phyloP scores from a whole-genome alignment of 1,140 invertebrate genomes.

The Monomorium pharaonis region DNA sequence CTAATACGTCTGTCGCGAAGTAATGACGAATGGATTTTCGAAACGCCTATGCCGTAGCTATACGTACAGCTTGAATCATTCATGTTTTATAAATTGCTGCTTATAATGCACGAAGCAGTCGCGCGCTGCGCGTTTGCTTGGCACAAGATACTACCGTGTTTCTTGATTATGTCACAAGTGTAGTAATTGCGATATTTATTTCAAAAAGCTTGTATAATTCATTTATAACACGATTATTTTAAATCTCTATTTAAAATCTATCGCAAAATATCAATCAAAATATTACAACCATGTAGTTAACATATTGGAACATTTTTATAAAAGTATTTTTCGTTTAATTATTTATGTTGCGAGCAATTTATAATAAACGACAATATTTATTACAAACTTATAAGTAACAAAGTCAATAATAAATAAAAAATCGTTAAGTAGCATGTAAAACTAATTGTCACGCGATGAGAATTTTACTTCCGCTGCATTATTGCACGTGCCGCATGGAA shows the following conservation, averaged over 20 bases:
- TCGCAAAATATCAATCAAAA: background rate
- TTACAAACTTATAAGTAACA: background rate
- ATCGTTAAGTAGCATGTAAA: background rate
- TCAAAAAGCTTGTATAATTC: background rate
- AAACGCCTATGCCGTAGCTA: background rate
- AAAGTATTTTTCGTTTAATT: background rate
- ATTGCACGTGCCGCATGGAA: constrained; percentile 31
- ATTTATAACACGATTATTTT: background rate
- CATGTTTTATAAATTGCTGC: background rate
- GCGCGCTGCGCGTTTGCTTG: too few species aligned
- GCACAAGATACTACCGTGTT: too few species aligned
- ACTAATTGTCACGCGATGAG: background rate
- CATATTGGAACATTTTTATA: background rate
- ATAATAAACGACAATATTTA: background rate
- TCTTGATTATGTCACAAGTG: too few species aligned
- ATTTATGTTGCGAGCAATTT: background rate
- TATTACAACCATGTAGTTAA: background rate
- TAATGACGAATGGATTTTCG: background rate
- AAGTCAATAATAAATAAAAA: background rate
- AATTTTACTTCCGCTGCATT: background rate
- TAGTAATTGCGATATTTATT: background rate
- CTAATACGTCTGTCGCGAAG: background rate
- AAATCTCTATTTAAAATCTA: background rate
- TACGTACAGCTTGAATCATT: background rate
- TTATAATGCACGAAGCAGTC: too few species aligned